phyloP scores from a whole-genome alignment of 2,797 vertebrate species.

The Hydrocynus forskahlii region DNA sequence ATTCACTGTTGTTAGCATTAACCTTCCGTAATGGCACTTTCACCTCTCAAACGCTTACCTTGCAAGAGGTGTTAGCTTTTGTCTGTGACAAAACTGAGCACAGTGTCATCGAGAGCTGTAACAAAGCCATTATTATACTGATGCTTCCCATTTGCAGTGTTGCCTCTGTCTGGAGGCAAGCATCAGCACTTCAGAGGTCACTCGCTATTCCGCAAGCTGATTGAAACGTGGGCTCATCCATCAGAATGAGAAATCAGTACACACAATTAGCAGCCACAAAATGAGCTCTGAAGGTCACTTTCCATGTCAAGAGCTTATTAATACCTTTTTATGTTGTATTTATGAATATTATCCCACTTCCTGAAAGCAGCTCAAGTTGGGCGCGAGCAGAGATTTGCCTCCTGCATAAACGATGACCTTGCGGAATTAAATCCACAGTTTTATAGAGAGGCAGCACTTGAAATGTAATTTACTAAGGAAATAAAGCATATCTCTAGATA shows the following conservation, averaged over 20 bases:
- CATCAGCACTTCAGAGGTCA: constrained; percentile 28
- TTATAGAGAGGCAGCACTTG: neutral
- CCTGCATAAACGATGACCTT: constrained; percentile 22
- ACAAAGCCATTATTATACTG: constrained; percentile 34
- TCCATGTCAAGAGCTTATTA: constrained; percentile 42
- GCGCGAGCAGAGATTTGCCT: neutral
- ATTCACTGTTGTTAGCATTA: constrained; percentile 48
- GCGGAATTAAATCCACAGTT: constrained; percentile 6
- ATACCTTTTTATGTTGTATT: constrained; percentile 21
- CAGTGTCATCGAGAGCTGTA: neutral
- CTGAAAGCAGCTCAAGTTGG: constrained; percentile 15
- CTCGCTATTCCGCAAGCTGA: constrained; percentile 21
- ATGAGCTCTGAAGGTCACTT: constrained; percentile 51
- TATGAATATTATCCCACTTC: constrained; percentile 22
- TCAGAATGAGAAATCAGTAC: constrained; percentile 23
- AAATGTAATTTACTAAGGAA: constrained; percentile 42
- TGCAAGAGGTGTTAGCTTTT: constrained; percentile 12
- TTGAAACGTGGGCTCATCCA: constrained; percentile 9
- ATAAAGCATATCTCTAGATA: constrained; percentile 41
- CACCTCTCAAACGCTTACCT: constrained; percentile 5
- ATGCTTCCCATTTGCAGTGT: constrained; percentile 40
- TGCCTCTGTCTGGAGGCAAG: constrained; percentile 8
- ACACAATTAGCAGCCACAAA: constrained; percentile 48
- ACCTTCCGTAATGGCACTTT: constrained; percentile 46
- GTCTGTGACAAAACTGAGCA: neutral